phyloP scores from a whole-genome alignment of 2,797 vertebrate species.

The Schizopygopsis malacanthus region DNA sequence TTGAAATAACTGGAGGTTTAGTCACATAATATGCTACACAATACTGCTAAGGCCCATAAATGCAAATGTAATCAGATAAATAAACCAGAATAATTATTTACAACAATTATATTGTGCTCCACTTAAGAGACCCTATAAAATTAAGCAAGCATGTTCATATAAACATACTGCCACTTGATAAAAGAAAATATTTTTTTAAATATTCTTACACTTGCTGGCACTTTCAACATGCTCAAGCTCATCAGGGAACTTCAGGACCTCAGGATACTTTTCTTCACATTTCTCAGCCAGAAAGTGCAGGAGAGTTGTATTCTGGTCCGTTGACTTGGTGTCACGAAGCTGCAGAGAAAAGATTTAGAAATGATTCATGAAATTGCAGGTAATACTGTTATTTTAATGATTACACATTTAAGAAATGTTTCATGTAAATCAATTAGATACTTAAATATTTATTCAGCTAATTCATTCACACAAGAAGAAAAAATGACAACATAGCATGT shows the following conservation, averaged over 20 bases:
- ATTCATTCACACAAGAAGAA: not conserved
- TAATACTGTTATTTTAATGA: not conserved
- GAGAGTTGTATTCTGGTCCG: conserved; percentile 90
- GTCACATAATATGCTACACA: not conserved
- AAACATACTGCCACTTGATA: not conserved
- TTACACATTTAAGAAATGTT: not conserved
- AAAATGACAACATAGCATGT: not conserved
- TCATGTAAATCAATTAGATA: not conserved
- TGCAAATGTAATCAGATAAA: not conserved
- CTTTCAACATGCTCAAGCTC: conserved; percentile 92
- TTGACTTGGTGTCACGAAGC: conserved; percentile 96
- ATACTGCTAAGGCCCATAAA: not conserved
- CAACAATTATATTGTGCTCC: not conserved
- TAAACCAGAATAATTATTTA: not conserved
- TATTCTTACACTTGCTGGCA: conserved; percentile 90
- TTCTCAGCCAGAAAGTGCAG: conserved; percentile 93
- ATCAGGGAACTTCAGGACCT: conserved; percentile 92
- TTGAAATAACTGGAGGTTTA: not conserved
- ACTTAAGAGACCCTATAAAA: not conserved
- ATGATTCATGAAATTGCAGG: not conserved
- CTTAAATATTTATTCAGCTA: not conserved
- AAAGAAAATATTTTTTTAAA: not conserved
- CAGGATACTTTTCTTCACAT: conserved; percentile 86
- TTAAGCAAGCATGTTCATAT: not conserved
- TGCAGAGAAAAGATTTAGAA: conserved; percentile 64